Evolutionary conservation across 1,140 invertebrate genomes (phyloP), one percentile per base, ranked within the genome.

Genomic region (Aphidius gifuensis): DNA sequence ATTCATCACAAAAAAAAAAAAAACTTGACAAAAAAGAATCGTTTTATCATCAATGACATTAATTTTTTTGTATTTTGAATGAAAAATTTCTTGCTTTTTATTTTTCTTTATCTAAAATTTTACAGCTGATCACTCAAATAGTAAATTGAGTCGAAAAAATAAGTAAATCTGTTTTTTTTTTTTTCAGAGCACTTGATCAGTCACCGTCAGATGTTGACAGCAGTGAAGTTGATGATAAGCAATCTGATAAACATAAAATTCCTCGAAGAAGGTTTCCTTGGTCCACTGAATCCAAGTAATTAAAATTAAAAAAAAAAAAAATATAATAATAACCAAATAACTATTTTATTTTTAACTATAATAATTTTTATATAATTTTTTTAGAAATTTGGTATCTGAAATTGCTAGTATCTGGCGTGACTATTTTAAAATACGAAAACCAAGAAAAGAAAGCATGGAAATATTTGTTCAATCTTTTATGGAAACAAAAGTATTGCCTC

Each of bases 251-350:
- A 51, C 71, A 77, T 8, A 77, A 81, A 67, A 77, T 83, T 62
- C 85, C 85, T 21, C 79, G 81, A 43, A 82, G 82, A 68, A 80
- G 79, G 61, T 88, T 86, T 73, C 74, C 79, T 23, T 86, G 85
- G 84, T 82, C 78, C 42, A 78, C 82, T 11, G 81, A 85, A 71
- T 79, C 82, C 40, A 86, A 81, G 86, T 86, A 74, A 72, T 69
- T 2, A 45, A 56, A 44, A 50, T 5, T 56, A 0, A 40, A 32
- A 45, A 43, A 56, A 44, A 11, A 9, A 7, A 23, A 11, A 9
- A 54, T 48, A 51, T 38, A 58, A 38, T 5, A 38, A 40, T 23
- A 43, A 61, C 60, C 47, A 59, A 44, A 55, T 9, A 61, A 23
- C 16, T 16, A 16, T 16, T 16, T 16, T 16, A 16, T 0, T 16